These are phyloP conservation scores for Leptosomus discolor DNA, from an alignment of 2,113 vertebrate species.

Conservation along the genomic window DNA sequence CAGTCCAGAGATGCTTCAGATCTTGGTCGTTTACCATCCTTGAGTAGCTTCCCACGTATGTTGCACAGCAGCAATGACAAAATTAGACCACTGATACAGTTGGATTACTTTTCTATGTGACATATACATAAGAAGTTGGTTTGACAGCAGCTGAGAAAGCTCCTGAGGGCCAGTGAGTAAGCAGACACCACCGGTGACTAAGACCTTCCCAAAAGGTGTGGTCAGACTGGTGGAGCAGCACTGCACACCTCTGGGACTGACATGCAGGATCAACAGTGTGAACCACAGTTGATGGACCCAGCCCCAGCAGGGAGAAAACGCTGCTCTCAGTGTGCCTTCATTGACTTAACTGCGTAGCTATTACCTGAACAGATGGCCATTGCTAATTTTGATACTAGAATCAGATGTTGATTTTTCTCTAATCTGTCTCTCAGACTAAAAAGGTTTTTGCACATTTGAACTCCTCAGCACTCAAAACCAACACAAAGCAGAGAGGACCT, in stretches of 20 bases:
- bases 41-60: fast-evolving
- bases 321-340: fast-evolving
- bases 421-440: neutral
- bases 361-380: neutral
- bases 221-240: neutral
- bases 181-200: neutral
- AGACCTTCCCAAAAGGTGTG: neutral
- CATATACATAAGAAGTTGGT: neutral
- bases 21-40: neutral
- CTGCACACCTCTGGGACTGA: neutral
- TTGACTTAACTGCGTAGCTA: neutral
- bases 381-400: neutral
- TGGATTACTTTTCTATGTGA: neutral
- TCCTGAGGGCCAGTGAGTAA: neutral
- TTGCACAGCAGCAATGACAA: neutral
- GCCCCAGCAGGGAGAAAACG: neutral
- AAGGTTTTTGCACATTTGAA: neutral
- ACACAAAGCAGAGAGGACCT: neutral
- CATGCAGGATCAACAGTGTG: neutral
- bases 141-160: neutral
- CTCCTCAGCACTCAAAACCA: neutral
- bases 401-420: neutral
- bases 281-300: neutral
- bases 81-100: neutral
- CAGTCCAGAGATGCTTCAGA: neutral